Evolutionary conservation across 2,888 invertebrate genomes (phyloP).

Genomic region (Sphecodes monilicornis): DNA sequence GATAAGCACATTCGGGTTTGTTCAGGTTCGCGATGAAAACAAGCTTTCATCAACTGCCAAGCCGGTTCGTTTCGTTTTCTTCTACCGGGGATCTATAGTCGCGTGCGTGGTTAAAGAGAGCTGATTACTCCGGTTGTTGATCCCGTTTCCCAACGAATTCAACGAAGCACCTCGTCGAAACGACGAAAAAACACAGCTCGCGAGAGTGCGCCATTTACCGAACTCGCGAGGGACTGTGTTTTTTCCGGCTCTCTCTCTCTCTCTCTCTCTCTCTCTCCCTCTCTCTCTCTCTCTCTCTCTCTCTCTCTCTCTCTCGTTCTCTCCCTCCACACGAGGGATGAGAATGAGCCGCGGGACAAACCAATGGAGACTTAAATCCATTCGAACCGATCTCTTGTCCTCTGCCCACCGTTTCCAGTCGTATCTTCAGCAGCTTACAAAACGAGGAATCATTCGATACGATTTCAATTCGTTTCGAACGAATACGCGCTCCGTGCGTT

Average conservation of each 20-base stretch:
- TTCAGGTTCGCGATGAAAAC: conserved; percentile 66
- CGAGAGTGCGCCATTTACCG: neutral
- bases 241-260: no score
- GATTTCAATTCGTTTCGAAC: no score
- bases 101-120: conserved; percentile 18
- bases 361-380: conserved; percentile 1
- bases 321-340: neutral
- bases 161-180: conserved; percentile 7
- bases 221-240: neutral
- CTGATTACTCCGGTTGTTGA: conserved; percentile 47
- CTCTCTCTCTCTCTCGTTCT: neutral
- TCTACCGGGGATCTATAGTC: conserved; percentile 9
- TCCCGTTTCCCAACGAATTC: conserved; percentile 39
- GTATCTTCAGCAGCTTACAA: neutral
- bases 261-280: neutral
- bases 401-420: neutral
- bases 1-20: conserved; percentile 67
- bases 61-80: conserved; percentile 18
- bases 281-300: neutral
- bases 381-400: neutral
- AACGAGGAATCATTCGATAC: neutral
- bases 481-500: no score
- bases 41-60: conserved; percentile 36
- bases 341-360: neutral
- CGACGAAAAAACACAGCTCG: conserved; percentile 4